Evolutionary conservation across 2,797 vertebrate species (phyloP).

Genomic region (Microctenopoma stevenorrisi): DNA sequence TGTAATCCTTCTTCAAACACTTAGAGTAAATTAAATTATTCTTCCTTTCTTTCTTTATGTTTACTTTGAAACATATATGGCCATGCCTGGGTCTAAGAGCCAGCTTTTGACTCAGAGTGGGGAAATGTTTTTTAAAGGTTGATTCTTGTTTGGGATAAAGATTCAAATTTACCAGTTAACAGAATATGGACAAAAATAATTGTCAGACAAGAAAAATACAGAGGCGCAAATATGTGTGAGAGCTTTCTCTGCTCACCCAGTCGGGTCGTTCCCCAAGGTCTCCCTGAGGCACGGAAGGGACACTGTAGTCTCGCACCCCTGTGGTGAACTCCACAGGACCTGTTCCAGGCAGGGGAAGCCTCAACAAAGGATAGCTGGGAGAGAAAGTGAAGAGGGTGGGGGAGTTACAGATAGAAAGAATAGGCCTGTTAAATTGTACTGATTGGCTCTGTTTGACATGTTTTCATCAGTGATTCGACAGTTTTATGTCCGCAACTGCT

Average conservation of each 20-base stretch:
- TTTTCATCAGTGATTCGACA: not conserved
- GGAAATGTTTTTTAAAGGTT: not conserved
- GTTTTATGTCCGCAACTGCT: not conserved
- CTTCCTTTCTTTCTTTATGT: conserved; percentile 22
- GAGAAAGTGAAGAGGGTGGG: not conserved
- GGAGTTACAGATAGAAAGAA: no score
- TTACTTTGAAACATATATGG: not conserved
- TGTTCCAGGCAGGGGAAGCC: conserved; percentile 95
- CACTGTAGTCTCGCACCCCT: conserved; percentile 88
- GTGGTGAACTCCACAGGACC: conserved; percentile 97
- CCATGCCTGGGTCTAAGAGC: conserved; percentile 70
- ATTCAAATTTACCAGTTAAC: no score
- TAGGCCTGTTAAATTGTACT: not conserved
- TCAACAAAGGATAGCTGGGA: conserved; percentile 91
- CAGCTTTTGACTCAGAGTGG: not conserved
- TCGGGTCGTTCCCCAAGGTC: conserved; percentile 88
- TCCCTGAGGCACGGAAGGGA: conserved; percentile 83
- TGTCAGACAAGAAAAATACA: not conserved
- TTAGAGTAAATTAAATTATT: conserved; percentile 7
- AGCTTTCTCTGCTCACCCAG: conserved; percentile 85
- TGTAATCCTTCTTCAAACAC: not conserved
- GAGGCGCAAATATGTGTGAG: not conserved
- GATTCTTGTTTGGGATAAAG: not conserved
- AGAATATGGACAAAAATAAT: not conserved
- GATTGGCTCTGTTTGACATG: not conserved